Evolutionary conservation across 2,113 vertebrate genomes (phyloP).

Genomic region (Ceyx cyanopectus): DNA sequence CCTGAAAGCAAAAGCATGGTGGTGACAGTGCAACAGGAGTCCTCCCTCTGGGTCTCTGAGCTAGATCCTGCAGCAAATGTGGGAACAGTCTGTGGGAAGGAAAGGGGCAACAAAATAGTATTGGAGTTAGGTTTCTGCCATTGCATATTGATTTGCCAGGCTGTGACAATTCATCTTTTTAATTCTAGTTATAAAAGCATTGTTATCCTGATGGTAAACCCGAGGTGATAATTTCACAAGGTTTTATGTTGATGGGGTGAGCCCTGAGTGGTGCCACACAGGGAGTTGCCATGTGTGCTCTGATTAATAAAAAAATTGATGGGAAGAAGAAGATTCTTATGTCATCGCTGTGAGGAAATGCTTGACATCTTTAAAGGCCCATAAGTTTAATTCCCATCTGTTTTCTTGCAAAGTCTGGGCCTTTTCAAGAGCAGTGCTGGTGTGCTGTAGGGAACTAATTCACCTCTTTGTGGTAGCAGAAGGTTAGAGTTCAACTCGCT

Average conservation of each 20-base stretch:
- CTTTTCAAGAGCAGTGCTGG: neutral
- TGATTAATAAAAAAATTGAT: constrained; percentile 33
- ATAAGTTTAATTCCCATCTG: constrained; percentile 27
- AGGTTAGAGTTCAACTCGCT: constrained; percentile 19
- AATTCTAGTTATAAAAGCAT: constrained; percentile 17
- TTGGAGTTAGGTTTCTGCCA: neutral
- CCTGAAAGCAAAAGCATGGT: neutral
- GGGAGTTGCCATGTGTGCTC: constrained; percentile 34
- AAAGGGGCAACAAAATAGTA: neutral
- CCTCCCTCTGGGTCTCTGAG: neutral
- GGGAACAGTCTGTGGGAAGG: neutral
- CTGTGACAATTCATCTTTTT: constrained; percentile 8
- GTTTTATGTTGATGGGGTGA: constrained; percentile 39
- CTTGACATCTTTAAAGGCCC: constrained; percentile 25
- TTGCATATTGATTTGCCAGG: neutral
- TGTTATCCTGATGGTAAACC: constrained; percentile 33
- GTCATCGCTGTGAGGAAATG: neutral
- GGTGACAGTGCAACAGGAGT: neutral
- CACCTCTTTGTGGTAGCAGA: constrained; percentile 18
- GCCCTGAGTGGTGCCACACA: neutral
- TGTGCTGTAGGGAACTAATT: constrained; percentile 37
- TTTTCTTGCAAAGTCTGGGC: neutral
- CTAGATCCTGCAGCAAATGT: neutral
- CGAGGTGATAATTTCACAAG: neutral
- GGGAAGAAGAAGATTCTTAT: constrained; percentile 1